Percentiles rank a stretch among this genome's conserved stretches.
Evolutionary conservation across 1,140 invertebrate species (phyloP).

Genomic region (Ptiloglossa arizonensis): DNA sequence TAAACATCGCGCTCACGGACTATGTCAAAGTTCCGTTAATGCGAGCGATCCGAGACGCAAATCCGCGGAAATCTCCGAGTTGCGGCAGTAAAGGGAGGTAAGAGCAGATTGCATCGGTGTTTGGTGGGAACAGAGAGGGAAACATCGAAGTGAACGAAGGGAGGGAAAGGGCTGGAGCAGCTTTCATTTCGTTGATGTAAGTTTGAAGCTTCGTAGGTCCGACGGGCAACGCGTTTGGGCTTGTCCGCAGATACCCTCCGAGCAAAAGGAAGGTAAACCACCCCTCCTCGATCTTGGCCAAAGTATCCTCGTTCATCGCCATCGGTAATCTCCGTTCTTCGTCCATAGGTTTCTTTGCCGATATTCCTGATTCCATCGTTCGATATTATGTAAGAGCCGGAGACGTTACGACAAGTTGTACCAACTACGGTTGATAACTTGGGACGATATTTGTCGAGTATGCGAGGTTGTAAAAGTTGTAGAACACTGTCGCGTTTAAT

Average conservation of each 20-base stretch:
- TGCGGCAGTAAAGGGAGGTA: slow-evolving; percentile 23
- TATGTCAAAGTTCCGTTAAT: background rate
- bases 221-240: slow-evolving; percentile 67
- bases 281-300: slow-evolving; percentile 13
- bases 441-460: too few relatives aligned
- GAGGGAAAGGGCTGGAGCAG: slow-evolving; percentile 32
- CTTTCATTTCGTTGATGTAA: slow-evolving; percentile 78
- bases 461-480: too few relatives aligned
- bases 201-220: slow-evolving; percentile 74
- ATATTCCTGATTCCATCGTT: background rate
- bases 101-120: slow-evolving; percentile 15
- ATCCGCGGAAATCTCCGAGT: slow-evolving; percentile 23
- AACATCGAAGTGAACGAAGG: background rate
- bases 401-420: too few relatives aligned
- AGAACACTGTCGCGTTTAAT: too few relatives aligned
- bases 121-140: background rate
- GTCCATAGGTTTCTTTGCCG: slow-evolving; percentile 3
- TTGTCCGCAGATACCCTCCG: slow-evolving; percentile 64
- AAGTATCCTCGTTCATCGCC: slow-evolving; percentile 36
- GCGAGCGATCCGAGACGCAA: slow-evolving; percentile 8
- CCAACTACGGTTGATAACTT: too few relatives aligned
- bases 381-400: background rate
- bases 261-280: slow-evolving; percentile 70
- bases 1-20: background rate
- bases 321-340: slow-evolving; percentile 54